Conservation (phyloP, 2,888 invertebrate genomes). For the Ceraclea dissimilis region DNA sequence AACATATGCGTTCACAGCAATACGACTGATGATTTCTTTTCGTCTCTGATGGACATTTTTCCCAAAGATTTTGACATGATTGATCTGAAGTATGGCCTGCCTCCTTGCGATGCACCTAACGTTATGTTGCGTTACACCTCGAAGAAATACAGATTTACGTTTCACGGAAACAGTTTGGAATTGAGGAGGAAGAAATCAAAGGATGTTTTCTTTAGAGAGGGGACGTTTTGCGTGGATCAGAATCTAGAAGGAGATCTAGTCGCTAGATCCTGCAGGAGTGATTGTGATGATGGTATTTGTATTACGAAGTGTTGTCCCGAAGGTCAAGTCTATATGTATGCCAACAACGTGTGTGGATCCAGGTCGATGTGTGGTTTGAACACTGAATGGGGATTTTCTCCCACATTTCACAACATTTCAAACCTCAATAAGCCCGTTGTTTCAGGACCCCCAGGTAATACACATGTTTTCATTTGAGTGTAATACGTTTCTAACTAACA, state of each 20-base stretch:
- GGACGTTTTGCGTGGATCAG: conserved; percentile 44
- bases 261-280: conserved; percentile 36
- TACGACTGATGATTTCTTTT: not conserved
- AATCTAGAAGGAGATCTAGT: conserved; percentile 31
- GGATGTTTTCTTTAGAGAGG: conserved; percentile 28
- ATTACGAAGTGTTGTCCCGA: conserved; percentile 50
- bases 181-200: conserved; percentile 28
- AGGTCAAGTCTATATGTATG: conserved; percentile 41
- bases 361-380: conserved; percentile 34
- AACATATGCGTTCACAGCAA: conserved; percentile 29
- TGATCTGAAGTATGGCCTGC: conserved; percentile 9
- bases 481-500: too few relatives aligned
- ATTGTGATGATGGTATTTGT: conserved; percentile 35
- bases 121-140: conserved; percentile 9
- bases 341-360: conserved; percentile 27
- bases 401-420: conserved; percentile 36
- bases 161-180: conserved; percentile 33
- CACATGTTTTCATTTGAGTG: too few relatives aligned
- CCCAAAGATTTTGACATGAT: conserved; percentile 23
- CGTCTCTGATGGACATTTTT: not conserved
- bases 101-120: conserved; percentile 7
- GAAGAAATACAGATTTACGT: conserved; percentile 27
- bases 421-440: conserved; percentile 22
- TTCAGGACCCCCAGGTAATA: conserved; percentile 33
- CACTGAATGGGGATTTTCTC: conserved; percentile 31